Percentiles rank a stretch among this genome's conserved stretches.
These are phyloP conservation scores for Clepsis dumicolana DNA, from an alignment of 2,888 invertebrate genomes.

Conservation along the genomic window DNA sequence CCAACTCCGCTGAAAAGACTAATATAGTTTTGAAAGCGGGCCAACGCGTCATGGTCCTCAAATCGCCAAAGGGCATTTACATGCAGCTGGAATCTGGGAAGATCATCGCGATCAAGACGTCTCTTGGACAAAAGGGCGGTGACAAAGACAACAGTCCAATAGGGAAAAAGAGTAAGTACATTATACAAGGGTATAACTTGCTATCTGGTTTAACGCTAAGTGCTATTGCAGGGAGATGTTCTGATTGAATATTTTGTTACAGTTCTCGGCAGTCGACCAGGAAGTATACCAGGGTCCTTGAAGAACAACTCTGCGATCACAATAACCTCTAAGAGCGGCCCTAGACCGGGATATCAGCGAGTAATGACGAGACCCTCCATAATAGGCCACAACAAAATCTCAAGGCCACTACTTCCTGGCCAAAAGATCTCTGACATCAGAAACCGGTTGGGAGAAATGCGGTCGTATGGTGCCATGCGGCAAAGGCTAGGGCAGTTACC, in stretches of 20 bases:
- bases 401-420: constrained; percentile 70
- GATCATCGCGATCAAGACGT: constrained; percentile 96
- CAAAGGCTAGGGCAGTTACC: constrained; percentile 65
- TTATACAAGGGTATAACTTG: too few relatives aligned
- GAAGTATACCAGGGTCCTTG: constrained; percentile 80
- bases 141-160: constrained; percentile 70
- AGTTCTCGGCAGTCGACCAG: constrained; percentile 76
- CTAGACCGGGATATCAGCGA: constrained; percentile 72
- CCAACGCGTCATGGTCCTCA: constrained; percentile 96
- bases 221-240: background rate
- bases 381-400: constrained; percentile 69
- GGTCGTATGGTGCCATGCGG: constrained; percentile 68
- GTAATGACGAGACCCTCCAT: constrained; percentile 69
- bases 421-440: constrained; percentile 78
- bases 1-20: constrained; percentile 95
- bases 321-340: constrained; percentile 82
- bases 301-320: constrained; percentile 88
- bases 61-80: constrained; percentile 98
- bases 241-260: constrained; percentile 46
- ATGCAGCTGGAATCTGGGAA: constrained; percentile 97
- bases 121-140: constrained; percentile 83
- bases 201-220: too few relatives aligned
- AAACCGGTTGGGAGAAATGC: constrained; percentile 70
- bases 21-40: constrained; percentile 97
- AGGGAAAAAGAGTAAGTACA: constrained; percentile 75